Evolutionary conservation across 2,797 vertebrate genomes (phyloP), one percentile per base, ranked within the genome.

Genomic region (Chanos chanos): DNA sequence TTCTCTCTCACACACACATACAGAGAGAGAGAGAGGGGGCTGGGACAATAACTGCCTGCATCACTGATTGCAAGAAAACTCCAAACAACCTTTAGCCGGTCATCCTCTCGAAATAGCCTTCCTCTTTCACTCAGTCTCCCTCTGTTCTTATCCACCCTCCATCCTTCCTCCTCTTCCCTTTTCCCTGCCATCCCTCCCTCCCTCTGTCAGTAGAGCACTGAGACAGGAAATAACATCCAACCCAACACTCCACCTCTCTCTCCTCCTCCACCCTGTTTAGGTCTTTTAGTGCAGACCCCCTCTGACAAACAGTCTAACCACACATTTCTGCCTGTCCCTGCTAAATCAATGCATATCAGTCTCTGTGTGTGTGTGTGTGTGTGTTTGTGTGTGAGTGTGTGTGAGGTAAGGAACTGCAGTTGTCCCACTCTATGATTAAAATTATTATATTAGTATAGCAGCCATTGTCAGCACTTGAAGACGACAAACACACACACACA

Each of bases 271-370:
- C 44, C 40, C n/a, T 64, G 55, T 31, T 62, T 41, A 21, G 4
- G n/a, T 43, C 47, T 60, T 69, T 66, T 69, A 58, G 21, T 61
- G 9, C 37, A 36, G 44, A 25, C 55, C 45, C 33, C 37, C 60
- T 43, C 30, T 61, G 56, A 47, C 2, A 1, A 9, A 15, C 31
- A 27, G 9, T 50, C 36, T 21, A 0, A 31, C n/a, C 37, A 43
- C 49, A 63, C 54, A 16, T 15, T 4, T 45, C 41, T 13, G 25
- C 51, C 51, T 45, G 47, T 61, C 36, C 48, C 34, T 16, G 4
- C 1, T 8, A 47, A 22, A 55, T 61, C 50, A 57, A 43, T 28
- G n/a, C 15, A 1, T 7, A 18, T 45, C 18, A 57, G 28, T 45
- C 25, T 18, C 13, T 30, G 13, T 49, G 43, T 4, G 40, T 39